Conservation (phyloP, 2,113 vertebrate genomes). For the Elephantulus edwardii region DNA sequence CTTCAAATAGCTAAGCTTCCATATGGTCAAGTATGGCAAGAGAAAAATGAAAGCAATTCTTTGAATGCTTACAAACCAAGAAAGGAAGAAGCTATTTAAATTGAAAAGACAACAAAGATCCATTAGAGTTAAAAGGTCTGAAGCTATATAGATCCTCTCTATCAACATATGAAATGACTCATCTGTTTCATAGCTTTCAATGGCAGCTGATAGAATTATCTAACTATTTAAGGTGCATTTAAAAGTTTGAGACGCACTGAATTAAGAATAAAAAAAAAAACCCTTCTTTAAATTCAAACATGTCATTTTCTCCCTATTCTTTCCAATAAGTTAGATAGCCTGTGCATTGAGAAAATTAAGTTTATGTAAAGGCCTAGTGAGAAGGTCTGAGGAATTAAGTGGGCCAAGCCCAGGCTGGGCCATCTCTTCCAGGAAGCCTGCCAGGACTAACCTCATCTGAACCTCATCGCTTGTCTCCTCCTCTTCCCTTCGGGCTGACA, state of each 20-base stretch:
- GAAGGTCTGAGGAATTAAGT: neutral
- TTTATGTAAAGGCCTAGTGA: conserved; percentile 5
- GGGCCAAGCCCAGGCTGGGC: conserved; percentile 8
- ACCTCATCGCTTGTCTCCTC: conserved; percentile 4
- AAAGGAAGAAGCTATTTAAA: conserved; percentile 40
- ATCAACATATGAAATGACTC: neutral
- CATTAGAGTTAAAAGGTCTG: conserved; percentile 5
- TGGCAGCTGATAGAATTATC: neutral
- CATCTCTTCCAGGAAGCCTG: conserved; percentile 52
- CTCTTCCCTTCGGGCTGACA: neutral
- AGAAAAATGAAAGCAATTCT: conserved; percentile 41
- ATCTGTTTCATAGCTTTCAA: neutral
- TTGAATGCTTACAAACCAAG: conserved; percentile 48
- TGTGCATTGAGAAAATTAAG: neutral
- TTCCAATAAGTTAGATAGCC: neutral
- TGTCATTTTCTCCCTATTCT: neutral
- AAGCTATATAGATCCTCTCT: neutral
- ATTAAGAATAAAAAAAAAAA: neutral
- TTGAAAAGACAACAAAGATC: conserved; percentile 28
- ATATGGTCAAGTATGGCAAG: neutral
- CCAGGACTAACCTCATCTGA: conserved; percentile 59
- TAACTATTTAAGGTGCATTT: neutral
- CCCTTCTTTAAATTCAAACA: neutral
- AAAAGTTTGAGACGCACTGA: neutral
- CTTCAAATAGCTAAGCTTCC: conserved; percentile 38